Base-by-base conservation (phyloP, 2,797 vertebrate genomes). In the Lerista edwardsae region DNA sequence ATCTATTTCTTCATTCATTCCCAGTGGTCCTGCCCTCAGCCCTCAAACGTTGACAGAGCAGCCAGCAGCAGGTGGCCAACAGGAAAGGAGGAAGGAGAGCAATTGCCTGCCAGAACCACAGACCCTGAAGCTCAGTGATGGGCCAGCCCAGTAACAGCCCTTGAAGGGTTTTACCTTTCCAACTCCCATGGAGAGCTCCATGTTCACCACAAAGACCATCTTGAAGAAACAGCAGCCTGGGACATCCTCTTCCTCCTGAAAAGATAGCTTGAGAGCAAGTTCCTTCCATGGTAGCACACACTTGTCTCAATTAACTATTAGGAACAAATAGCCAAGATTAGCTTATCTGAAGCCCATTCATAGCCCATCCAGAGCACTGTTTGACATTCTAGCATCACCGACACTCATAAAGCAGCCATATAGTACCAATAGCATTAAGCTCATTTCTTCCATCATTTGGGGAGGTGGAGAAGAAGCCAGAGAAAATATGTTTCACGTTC, bases 141-240 rank as follows among this genome's bases (percentile, higher is more conserved):
- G 51, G 51, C 14, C 15, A 55, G 51, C 14, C 14, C 51, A 3
- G 14, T 27, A 12, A 34, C 55, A 31, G 9, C 41, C 6, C 27
- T 1, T 8, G 29, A 67, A 34, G 67, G 31, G 6, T 3, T n/a
- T 67, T 90, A 97, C 97, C 96, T 97, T 97, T 86, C 97, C 97
- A 29, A 96, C 93, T 10, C 97, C 97, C 97, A 97, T 97, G 61
- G 95, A 95, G 11, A 97, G 96, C 81, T 97, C 97, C 96, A 97
- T 97, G 90, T 97, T 97, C 79, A 97, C 96, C 78, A 97, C 97
- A 92, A 97, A 97, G 87, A 97, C 97, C 97, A 97, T 97, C 94
- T 97, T 97, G 89, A 95, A 96, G 91, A 92, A 94, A 57, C 95
- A 61, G 21, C 72, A 44, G 29, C 78, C 91, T 79, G 97, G 96